phyloP scores from a whole-genome alignment of 1,140 invertebrate species.

The Paracyclopina nana region DNA sequence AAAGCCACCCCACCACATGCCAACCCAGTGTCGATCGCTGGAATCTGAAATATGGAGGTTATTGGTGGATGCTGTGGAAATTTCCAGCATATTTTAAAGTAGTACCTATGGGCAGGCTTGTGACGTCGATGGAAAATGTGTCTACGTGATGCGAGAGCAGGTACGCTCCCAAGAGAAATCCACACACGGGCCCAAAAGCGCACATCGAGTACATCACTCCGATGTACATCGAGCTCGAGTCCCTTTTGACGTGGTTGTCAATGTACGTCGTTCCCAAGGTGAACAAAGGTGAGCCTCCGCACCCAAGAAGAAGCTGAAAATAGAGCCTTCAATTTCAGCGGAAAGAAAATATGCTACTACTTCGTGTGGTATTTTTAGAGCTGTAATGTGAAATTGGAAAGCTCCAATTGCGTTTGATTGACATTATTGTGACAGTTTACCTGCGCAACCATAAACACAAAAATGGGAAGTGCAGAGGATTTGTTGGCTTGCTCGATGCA shows the following conservation, averaged over 20 bases:
- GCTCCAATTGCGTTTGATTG: no score
- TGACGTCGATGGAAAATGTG: conserved; percentile 23
- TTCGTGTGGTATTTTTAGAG: no score
- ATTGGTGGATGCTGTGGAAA: background rate
- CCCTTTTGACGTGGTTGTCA: conserved; percentile 34
- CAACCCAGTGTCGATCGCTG: conserved; percentile 31
- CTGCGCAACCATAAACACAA: conserved; percentile 30
- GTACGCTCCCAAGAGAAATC: conserved; percentile 33
- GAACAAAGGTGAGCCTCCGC: conserved; percentile 33
- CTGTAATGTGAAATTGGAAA: no score
- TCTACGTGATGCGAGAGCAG: conserved; percentile 35
- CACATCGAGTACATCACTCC: conserved; percentile 36
- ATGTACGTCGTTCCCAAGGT: conserved; percentile 36
- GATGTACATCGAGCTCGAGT: conserved; percentile 32
- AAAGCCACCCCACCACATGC: conserved; percentile 34
- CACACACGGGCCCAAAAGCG: conserved; percentile 35
- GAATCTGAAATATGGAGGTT: conserved; percentile 19
- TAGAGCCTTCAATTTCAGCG: no score
- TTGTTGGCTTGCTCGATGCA: conserved; percentile 46
- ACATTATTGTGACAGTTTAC: no score
- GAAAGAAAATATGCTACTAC: no score
- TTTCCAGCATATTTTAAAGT: background rate
- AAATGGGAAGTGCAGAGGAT: conserved; percentile 26
- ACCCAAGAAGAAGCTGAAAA: conserved; percentile 31
- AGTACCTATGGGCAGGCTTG: conserved; percentile 17